Conservation (phyloP, 2,888 invertebrate species). For the Nomada hirtipes region DNA sequence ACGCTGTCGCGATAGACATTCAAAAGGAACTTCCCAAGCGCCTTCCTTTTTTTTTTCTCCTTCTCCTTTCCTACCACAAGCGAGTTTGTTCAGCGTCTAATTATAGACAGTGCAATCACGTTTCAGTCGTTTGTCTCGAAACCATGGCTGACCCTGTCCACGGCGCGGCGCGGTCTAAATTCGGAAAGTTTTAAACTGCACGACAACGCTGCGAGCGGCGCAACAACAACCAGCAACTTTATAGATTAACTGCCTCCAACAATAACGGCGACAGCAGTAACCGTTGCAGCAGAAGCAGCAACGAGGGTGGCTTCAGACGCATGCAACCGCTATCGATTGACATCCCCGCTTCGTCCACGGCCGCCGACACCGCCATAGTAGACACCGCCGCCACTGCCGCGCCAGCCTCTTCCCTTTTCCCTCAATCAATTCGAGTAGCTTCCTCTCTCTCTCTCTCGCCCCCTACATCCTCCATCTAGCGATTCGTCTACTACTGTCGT, state of each 20-base stretch:
- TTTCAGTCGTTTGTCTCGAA: slow-evolving; percentile 29
- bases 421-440: slow-evolving; percentile 76
- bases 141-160: slow-evolving; percentile 24
- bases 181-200: slow-evolving; percentile 57
- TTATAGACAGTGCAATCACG: slow-evolving; percentile 52
- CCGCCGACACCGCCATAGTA: slow-evolving; percentile 50
- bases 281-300: slow-evolving; percentile 48
- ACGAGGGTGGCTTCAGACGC: slow-evolving; percentile 74
- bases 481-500: slow-evolving; percentile 11
- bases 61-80: neutral
- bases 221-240: slow-evolving; percentile 53
- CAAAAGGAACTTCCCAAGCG: neutral
- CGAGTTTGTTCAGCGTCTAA: slow-evolving; percentile 37
- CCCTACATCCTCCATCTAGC: neutral
- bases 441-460: slow-evolving; percentile 32
- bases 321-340: slow-evolving; percentile 80
- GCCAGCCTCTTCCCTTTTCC: slow-evolving; percentile 73
- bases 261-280: slow-evolving; percentile 57
- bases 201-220: slow-evolving; percentile 22
- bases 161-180: slow-evolving; percentile 28
- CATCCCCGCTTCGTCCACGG: slow-evolving; percentile 63
- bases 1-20: neutral
- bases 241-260: slow-evolving; percentile 65
- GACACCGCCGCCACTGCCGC: slow-evolving; percentile 41
- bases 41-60: neutral